Percentiles rank a stretch among this genome's conserved stretches.
Evolutionary conservation across 2,113 vertebrate species (phyloP).

Genomic region (Siphamia tubifer): DNA sequence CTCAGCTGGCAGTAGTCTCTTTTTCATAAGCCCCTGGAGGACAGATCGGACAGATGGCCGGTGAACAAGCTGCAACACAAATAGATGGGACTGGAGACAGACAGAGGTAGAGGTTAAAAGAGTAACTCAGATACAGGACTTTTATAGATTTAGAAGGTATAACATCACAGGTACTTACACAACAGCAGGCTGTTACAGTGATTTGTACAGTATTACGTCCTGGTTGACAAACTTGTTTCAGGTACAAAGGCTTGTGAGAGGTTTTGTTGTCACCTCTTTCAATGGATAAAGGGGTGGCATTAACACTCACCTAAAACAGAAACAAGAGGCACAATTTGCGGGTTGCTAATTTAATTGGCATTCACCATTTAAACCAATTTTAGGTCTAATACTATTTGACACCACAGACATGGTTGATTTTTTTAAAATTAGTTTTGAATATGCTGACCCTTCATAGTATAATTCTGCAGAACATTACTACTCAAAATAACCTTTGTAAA

Average conservation of each 20-base stretch:
- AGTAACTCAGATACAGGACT: background rate
- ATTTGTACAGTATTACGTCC: slow-evolving; percentile 97
- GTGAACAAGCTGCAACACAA: slow-evolving; percentile 96
- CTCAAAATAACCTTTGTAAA: too few species aligned
- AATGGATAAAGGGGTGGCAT: slow-evolving; percentile 90
- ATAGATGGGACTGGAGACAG: slow-evolving; percentile 89
- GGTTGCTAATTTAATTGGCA: too few species aligned
- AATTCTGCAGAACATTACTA: too few species aligned
- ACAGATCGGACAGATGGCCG: slow-evolving; percentile 92
- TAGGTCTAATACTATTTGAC: too few species aligned
- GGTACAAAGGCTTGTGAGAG: slow-evolving; percentile 93
- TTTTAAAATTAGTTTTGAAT: too few species aligned
- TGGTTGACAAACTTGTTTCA: slow-evolving; percentile 94
- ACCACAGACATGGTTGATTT: too few species aligned
- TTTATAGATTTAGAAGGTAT: background rate
- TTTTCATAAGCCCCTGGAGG: slow-evolving; percentile 95
- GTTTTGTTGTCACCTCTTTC: slow-evolving; percentile 96
- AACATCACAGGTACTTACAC: slow-evolving; percentile 78
- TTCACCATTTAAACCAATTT: too few species aligned
- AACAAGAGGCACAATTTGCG: too few species aligned
- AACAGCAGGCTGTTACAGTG: slow-evolving; percentile 95
- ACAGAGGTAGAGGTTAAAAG: background rate
- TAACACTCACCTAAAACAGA: slow-evolving; percentile 84
- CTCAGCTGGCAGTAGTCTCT: slow-evolving; percentile 91
- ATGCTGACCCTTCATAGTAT: too few species aligned